phyloP scores from a whole-genome alignment of 35 echinoderm and acorn worm genomes.

The Holothuria glaberrima region DNA sequence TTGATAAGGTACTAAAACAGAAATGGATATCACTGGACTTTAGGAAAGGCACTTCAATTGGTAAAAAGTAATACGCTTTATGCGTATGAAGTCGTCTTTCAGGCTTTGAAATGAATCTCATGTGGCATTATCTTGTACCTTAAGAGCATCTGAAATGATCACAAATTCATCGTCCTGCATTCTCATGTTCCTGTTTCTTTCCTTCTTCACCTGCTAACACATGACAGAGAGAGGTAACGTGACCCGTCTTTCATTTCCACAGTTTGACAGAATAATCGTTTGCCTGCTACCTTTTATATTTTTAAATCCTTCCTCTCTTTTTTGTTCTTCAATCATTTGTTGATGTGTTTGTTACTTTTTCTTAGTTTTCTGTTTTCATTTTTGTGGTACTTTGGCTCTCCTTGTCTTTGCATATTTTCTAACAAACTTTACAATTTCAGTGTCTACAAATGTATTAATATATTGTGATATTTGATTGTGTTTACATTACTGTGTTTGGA shows the following conservation, averaged over 20 bases:
- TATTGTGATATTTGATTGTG: not conserved
- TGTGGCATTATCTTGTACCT: not conserved
- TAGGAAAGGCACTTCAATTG: too few species aligned
- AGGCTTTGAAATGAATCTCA: not conserved
- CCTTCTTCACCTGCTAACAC: constrained; percentile 36
- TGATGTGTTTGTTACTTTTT: too few species aligned
- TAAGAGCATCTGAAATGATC: not conserved
- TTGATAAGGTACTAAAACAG: too few species aligned
- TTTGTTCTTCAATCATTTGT: not conserved
- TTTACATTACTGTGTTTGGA: not conserved
- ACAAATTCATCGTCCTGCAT: not conserved
- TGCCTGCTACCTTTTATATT: not conserved
- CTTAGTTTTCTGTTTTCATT: too few species aligned
- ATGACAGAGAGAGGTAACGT: constrained; percentile 62
- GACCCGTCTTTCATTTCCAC: constrained; percentile 1
- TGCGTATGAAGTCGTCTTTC: too few species aligned
- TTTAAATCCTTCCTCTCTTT: not conserved
- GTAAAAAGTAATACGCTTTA: too few species aligned
- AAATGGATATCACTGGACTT: too few species aligned
- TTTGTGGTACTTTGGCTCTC: too few species aligned
- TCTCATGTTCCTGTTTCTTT: not conserved
- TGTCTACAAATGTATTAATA: too few species aligned
- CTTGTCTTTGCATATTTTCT: too few species aligned
- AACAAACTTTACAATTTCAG: too few species aligned
- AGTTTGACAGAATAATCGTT: not conserved